These are phyloP conservation scores for Meleagris gallopavo DNA, from an alignment of 2,113 vertebrate species.

Conservation along the genomic window DNA sequence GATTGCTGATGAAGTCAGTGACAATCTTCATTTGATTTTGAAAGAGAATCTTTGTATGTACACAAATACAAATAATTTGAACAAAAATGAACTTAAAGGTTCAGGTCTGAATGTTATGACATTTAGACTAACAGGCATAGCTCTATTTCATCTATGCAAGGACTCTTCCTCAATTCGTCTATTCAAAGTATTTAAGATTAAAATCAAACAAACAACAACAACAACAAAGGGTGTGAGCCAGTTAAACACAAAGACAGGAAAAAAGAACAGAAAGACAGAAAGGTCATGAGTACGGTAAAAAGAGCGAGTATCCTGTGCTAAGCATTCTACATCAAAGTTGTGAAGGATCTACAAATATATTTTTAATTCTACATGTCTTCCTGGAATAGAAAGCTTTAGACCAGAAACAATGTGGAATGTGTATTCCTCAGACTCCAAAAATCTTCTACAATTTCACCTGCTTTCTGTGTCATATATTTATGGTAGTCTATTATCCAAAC, in stretches of 20 bases:
- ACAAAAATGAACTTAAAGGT: not conserved
- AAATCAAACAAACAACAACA: not conserved
- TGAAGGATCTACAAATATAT: conserved; percentile 5
- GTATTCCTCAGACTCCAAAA: conserved; percentile 19
- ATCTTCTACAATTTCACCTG: conserved; percentile 22
- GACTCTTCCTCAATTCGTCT: not conserved
- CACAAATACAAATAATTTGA: not conserved
- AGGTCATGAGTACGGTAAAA: not conserved
- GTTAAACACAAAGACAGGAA: not conserved
- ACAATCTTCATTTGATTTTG: not conserved
- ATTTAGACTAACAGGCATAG: not conserved
- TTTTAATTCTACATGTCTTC: not conserved
- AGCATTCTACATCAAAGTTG: not conserved
- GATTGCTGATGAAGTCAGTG: not conserved
- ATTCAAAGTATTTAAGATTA: not conserved
- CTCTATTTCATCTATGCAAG: not conserved
- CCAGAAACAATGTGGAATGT: not conserved
- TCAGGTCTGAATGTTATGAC: not conserved
- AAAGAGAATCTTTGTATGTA: not conserved
- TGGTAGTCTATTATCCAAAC: conserved; percentile 57
- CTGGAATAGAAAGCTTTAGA: not conserved
- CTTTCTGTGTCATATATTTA: conserved; percentile 49
- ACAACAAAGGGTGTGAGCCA: not conserved
- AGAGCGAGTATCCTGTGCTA: not conserved
- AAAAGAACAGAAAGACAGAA: not conserved